phyloP scores from a whole-genome alignment of 2,888 invertebrate species.

The Ashinkailepas kermadecensis region DNA sequence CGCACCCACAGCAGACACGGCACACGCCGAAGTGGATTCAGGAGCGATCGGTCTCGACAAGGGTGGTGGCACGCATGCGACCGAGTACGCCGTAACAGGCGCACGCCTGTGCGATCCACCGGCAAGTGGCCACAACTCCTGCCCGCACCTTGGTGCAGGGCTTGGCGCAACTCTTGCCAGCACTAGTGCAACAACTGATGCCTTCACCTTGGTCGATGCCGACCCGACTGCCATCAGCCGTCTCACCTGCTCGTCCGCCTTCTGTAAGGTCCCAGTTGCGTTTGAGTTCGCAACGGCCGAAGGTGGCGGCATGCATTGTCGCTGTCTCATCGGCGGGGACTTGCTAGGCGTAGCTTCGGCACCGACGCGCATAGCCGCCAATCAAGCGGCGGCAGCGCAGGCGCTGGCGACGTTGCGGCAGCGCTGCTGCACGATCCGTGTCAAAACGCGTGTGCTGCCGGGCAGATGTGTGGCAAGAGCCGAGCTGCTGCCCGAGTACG shows the following conservation, averaged over 20 bases:
- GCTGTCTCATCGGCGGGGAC: not conserved
- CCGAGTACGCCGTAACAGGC: too few relatives aligned
- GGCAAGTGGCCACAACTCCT: too few relatives aligned
- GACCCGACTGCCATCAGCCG: not conserved
- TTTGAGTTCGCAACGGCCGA: not conserved
- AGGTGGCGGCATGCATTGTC: not conserved
- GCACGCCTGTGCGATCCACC: too few relatives aligned
- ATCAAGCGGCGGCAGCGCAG: not conserved
- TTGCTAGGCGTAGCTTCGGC: not conserved
- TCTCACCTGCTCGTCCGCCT: not conserved
- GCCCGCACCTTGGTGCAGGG: too few relatives aligned
- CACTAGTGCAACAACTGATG: not conserved
- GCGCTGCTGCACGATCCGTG: not conserved
- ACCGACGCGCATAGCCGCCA: not conserved
- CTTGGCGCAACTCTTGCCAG: too few relatives aligned
- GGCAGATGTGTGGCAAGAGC: slow-evolving; percentile 21
- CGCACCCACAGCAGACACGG: too few relatives aligned
- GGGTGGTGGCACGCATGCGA: too few relatives aligned
- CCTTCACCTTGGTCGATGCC: not conserved
- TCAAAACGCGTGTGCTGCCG: slow-evolving; percentile 25
- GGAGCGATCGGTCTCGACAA: too few relatives aligned
- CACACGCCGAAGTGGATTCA: too few relatives aligned
- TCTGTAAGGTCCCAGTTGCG: not conserved
- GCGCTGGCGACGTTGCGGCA: not conserved
- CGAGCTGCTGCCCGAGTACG: not conserved